A percentile compares a stretch with the other conserved stretches of the same genome.
Evolutionary conservation across 2,888 invertebrate genomes (phyloP).

Genomic region (Apantesis nais): DNA sequence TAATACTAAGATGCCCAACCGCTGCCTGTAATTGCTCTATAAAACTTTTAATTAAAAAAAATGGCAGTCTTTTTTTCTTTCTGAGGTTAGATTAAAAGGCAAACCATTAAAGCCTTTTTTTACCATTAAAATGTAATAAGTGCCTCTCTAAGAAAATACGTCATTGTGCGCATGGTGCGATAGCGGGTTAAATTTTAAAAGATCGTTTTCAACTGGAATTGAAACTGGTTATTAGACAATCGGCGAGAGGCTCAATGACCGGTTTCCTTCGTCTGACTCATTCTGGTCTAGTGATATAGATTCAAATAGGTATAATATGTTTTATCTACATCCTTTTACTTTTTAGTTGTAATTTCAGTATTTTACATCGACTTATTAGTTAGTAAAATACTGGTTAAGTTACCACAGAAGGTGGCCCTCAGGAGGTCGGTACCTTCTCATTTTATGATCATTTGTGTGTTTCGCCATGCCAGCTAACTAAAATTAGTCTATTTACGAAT

Average conservation of each 20-base stretch:
- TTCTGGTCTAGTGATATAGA: slow-evolving; percentile 9
- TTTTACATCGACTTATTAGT: neutral
- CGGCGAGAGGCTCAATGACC: slow-evolving; percentile 39
- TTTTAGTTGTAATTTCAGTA: neutral
- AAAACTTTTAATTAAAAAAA: slow-evolving; percentile 32
- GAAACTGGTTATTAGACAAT: slow-evolving; percentile 36
- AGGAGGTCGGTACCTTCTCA: neutral
- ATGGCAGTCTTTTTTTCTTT: slow-evolving; percentile 13
- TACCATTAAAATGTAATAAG: slow-evolving; percentile 1
- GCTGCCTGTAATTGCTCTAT: slow-evolving; percentile 19
- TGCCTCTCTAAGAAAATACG: neutral
- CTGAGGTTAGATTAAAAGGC: slow-evolving; percentile 16
- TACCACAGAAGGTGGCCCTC: neutral
- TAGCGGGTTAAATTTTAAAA: slow-evolving; percentile 2
- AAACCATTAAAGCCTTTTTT: neutral
- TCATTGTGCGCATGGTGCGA: neutral
- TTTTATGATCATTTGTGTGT: neutral
- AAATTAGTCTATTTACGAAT: neutral
- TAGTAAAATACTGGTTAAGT: neutral
- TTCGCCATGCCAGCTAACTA: neutral
- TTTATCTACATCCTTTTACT: neutral
- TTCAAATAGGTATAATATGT: slow-evolving; percentile 8
- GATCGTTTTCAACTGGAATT: slow-evolving; percentile 10
- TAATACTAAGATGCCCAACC: slow-evolving; percentile 18
- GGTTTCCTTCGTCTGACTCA: slow-evolving; percentile 33